Conservation (phyloP, 2,113 vertebrate genomes). For the Amia ocellicauda region DNA sequence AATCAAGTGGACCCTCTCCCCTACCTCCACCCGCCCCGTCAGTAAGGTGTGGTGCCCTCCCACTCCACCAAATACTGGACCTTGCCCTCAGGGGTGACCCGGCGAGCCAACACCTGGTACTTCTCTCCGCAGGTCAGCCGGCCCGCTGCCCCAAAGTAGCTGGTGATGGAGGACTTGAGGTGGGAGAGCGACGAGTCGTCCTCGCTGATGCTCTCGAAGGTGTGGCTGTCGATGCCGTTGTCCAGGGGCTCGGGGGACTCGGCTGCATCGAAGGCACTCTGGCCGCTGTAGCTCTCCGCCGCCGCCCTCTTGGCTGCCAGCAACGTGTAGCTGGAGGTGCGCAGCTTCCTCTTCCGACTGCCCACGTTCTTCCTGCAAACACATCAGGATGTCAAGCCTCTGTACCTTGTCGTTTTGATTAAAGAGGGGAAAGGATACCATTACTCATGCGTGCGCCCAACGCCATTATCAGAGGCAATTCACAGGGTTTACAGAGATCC, state of each 20-base stretch:
- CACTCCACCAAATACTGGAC: conserved; percentile 95
- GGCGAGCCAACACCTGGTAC: conserved; percentile 87
- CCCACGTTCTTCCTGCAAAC: conserved; percentile 71
- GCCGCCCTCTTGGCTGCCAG: conserved; percentile 63
- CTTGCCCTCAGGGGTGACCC: conserved; percentile 83
- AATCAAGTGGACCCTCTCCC: neutral
- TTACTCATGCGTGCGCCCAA: too few relatives aligned
- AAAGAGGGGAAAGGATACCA: too few relatives aligned
- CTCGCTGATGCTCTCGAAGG: conserved; percentile 80
- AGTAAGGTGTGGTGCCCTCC: conserved; percentile 91
- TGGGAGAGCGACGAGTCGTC: conserved; percentile 79
- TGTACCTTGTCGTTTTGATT: too few relatives aligned
- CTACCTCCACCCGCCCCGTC: conserved; percentile 33
- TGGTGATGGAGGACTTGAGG: conserved; percentile 92
- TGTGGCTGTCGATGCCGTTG: conserved; percentile 67
- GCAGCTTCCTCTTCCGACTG: conserved; percentile 88
- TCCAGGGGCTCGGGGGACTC: conserved; percentile 56
- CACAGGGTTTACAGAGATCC: too few relatives aligned
- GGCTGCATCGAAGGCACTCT: conserved; percentile 53
- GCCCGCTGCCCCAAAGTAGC: conserved; percentile 84
- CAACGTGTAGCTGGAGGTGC: conserved; percentile 63
- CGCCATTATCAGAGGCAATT: too few relatives aligned
- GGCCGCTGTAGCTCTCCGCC: conserved; percentile 38
- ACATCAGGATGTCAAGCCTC: too few relatives aligned
- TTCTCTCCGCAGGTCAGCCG: conserved; percentile 85